These are phyloP conservation scores for Excalfactoria chinensis DNA, from an alignment of 2,113 vertebrate genomes.

Conservation along the genomic window DNA sequence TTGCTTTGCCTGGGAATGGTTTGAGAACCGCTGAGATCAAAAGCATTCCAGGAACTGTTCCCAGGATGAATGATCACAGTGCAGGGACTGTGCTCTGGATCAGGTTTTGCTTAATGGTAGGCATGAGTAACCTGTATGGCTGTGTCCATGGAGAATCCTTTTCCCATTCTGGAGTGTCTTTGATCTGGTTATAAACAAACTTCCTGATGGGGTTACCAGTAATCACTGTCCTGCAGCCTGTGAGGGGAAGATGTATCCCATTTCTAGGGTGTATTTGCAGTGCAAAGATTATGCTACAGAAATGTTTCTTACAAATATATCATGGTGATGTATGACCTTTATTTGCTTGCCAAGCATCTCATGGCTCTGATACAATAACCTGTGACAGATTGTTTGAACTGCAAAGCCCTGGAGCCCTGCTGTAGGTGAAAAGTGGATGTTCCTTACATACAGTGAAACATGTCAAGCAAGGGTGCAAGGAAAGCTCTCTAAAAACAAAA, in stretches of 20 bases:
- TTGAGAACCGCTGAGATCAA: background rate
- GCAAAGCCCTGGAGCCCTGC: conserved; percentile 39
- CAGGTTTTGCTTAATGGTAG: background rate
- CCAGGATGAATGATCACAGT: background rate
- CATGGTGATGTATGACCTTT: conserved; percentile 51
- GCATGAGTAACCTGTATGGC: background rate
- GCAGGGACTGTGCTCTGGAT: background rate
- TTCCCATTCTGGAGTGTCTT: background rate
- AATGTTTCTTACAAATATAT: conserved; percentile 33
- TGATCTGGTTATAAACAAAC: background rate
- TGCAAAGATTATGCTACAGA: background rate
- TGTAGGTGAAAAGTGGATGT: conserved; percentile 53
- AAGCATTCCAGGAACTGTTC: background rate
- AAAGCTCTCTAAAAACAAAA: background rate
- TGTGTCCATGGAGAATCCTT: background rate
- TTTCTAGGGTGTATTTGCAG: background rate
- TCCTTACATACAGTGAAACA: conserved; percentile 14
- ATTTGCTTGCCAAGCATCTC: conserved; percentile 23
- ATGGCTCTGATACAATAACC: conserved; percentile 35
- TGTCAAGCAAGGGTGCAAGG: conserved; percentile 11
- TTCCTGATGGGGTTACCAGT: background rate
- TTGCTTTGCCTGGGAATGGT: background rate
- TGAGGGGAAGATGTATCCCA: background rate
- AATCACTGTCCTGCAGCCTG: background rate
- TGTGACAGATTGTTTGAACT: conserved; percentile 61